Evolutionary conservation across 1,140 invertebrate genomes (phyloP).

Genomic region (Drosophila equinoxialis): DNA sequence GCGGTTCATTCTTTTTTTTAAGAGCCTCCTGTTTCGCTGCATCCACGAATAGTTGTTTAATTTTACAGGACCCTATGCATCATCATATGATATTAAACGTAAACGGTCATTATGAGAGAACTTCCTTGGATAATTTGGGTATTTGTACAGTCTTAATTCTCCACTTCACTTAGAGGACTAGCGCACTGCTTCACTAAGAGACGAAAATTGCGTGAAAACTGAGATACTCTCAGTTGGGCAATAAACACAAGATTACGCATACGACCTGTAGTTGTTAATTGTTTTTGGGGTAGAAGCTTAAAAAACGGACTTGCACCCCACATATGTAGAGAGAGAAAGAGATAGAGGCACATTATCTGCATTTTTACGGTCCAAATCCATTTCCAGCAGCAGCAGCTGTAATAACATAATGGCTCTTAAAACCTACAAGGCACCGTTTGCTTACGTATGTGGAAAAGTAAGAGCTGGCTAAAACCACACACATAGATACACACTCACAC

Average conservation of each 20-base stretch:
- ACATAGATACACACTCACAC: not conserved
- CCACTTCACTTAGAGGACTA: too few relatives aligned
- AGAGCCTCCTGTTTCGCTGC: too few relatives aligned
- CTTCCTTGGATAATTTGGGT: too few relatives aligned
- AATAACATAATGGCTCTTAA: constrained; percentile 78
- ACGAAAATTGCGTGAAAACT: constrained; percentile 9
- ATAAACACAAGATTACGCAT: constrained; percentile 58
- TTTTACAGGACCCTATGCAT: too few relatives aligned
- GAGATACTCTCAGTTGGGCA: constrained; percentile 29
- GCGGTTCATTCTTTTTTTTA: too few relatives aligned
- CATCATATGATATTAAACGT: too few relatives aligned
- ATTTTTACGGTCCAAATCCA: constrained; percentile 80
- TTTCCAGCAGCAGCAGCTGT: constrained; percentile 60
- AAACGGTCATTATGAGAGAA: too few relatives aligned
- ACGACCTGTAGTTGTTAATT: constrained; percentile 59
- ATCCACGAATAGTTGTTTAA: too few relatives aligned
- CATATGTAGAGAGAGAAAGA: not conserved
- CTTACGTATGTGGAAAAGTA: not conserved
- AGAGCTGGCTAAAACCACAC: constrained; percentile 7
- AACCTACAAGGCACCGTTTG: constrained; percentile 58
- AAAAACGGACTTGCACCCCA: constrained; percentile 6
- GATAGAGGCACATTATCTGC: constrained; percentile 65
- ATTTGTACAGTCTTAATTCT: too few relatives aligned
- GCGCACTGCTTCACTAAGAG: too few relatives aligned
- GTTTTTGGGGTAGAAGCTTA: constrained; percentile 18